Evolutionary conservation across 1,140 invertebrate species (phyloP).

Genomic region (Heliothis virescens): DNA sequence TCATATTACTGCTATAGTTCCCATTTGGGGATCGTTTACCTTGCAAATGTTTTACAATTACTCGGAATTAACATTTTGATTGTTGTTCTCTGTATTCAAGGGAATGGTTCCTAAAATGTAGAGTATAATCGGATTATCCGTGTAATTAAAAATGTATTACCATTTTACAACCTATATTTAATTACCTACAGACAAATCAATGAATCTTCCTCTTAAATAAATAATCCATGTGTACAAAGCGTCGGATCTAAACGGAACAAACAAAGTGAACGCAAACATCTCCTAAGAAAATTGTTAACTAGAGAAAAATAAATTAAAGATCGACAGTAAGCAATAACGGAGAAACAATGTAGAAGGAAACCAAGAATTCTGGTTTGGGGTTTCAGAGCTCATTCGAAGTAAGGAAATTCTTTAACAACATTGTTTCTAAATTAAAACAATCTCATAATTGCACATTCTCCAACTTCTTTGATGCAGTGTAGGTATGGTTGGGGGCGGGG

Average conservation of each 20-base stretch:
- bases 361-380: constrained; percentile 82
- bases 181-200: background rate
- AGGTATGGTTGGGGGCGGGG: constrained; percentile 56
- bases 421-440: constrained; percentile 86
- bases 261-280: constrained; percentile 28
- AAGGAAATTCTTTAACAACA: constrained; percentile 83
- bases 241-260: constrained; percentile 3
- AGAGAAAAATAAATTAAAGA: constrained; percentile 66
- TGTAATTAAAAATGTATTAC: too few relatives aligned
- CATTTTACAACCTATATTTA: background rate
- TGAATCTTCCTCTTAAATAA: background rate
- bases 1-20: constrained; percentile 36
- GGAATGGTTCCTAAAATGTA: background rate
- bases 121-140: too few relatives aligned
- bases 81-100: background rate
- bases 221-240: constrained; percentile 1
- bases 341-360: constrained; percentile 79
- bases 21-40: constrained; percentile 48
- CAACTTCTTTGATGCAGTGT: constrained; percentile 82
- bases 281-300: constrained; percentile 44
- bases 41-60: background rate
- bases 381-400: constrained; percentile 76
- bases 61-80: background rate
- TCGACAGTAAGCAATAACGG: constrained; percentile 73
- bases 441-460: constrained; percentile 85